These are phyloP conservation scores for Rhinatrema bivittatum DNA, from an alignment of 2,797 vertebrate species.

Conservation along the genomic window DNA sequence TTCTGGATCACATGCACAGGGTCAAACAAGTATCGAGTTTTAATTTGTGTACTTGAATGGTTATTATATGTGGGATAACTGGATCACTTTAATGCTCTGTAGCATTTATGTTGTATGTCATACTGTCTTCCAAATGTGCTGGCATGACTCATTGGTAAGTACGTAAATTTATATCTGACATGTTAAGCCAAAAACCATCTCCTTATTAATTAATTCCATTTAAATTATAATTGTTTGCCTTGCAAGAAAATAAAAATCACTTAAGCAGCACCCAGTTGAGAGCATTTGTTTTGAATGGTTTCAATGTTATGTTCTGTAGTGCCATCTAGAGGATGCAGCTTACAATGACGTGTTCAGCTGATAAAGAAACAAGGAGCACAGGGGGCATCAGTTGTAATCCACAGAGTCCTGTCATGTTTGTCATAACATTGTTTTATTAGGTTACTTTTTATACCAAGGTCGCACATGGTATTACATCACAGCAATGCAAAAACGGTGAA, in stretches of 20 bases:
- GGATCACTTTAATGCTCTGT: slow-evolving; percentile 9
- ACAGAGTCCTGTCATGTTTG: slow-evolving; percentile 1
- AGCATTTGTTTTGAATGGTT: slow-evolving; percentile 31
- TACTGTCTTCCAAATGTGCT: slow-evolving; percentile 1
- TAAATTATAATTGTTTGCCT: slow-evolving; percentile 33
- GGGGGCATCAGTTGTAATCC: slow-evolving; percentile 22
- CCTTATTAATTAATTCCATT: slow-evolving; percentile 26
- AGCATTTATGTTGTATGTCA: slow-evolving; percentile 3
- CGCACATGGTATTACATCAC: slow-evolving; percentile 1
- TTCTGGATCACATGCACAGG: too few relatives aligned
- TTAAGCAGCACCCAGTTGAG: slow-evolving; percentile 29
- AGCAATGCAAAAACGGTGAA: slow-evolving; percentile 13
- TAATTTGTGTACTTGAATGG: too few relatives aligned
- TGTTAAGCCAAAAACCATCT: slow-evolving; percentile 6
- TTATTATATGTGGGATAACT: slow-evolving; percentile 8
- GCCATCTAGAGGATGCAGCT: slow-evolving; percentile 62
- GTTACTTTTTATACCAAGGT: slow-evolving; percentile 27
- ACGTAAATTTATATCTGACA: slow-evolving; percentile 11
- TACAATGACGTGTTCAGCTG: slow-evolving; percentile 5
- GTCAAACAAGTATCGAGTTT: too few relatives aligned
- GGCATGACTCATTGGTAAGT: slow-evolving; percentile 18
- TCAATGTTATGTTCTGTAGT: slow-evolving; percentile 56
- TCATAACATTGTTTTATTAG: slow-evolving; percentile 25
- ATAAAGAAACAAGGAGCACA: slow-evolving; percentile 13
- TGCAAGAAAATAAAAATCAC: slow-evolving; percentile 31